Percentiles rank a stretch among this genome's conserved stretches.
phyloP scores from a whole-genome alignment of 37 sponge, comb jelly and placozoan genomes.

The Geodia barretti region DNA sequence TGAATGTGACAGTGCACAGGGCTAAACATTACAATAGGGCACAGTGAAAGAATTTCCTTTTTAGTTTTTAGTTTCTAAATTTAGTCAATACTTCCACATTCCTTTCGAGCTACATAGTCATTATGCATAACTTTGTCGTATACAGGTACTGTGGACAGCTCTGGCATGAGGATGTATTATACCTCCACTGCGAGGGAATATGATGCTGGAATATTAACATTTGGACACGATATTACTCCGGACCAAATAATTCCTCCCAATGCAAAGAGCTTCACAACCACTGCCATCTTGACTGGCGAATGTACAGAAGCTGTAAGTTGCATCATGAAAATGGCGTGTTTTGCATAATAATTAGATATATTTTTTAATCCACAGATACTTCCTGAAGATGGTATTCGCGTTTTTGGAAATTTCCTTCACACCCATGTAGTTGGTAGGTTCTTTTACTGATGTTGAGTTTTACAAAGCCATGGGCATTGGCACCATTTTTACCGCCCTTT shows the following conservation, averaged over 20 bases:
- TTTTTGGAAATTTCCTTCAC: constrained; percentile 47
- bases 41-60: too few species aligned
- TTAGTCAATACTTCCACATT: too few species aligned
- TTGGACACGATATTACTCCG: constrained; percentile 22
- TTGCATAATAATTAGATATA: neutral
- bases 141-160: constrained; percentile 52
- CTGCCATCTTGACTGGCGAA: neutral
- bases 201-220: constrained; percentile 20
- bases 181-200: neutral
- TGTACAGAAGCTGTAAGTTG: constrained; percentile 45
- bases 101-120: too few species aligned
- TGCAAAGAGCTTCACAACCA: constrained; percentile 9
- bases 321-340: neutral
- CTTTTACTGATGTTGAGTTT: neutral
- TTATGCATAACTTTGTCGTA: too few species aligned
- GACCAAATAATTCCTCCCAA: constrained; percentile 46
- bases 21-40: too few species aligned
- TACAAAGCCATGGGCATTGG: too few species aligned
- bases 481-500: too few species aligned
- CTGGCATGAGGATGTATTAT: constrained; percentile 47
- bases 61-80: too few species aligned
- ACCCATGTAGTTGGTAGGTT: constrained; percentile 35
- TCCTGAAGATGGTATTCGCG: constrained; percentile 32
- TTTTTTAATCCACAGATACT: constrained; percentile 24
- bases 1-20: too few species aligned